These are phyloP conservation scores for Synaphobranchus kaupii DNA, from an alignment of 2,797 vertebrate genomes.

Conservation along the genomic window DNA sequence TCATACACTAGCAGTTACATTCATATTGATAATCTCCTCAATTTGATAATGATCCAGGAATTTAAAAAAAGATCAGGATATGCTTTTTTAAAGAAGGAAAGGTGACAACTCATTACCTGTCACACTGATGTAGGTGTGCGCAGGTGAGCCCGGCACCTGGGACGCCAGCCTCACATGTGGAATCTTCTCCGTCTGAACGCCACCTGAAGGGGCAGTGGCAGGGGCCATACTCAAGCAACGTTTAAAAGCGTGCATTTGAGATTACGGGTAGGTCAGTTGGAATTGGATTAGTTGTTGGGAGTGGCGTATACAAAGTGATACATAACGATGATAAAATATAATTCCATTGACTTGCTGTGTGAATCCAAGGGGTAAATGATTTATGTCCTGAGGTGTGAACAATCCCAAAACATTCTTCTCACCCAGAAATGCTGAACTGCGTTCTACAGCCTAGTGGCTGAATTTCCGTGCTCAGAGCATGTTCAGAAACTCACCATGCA, in stretches of 20 bases:
- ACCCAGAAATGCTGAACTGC: slow-evolving; percentile 66
- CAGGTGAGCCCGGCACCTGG: slow-evolving; percentile 75
- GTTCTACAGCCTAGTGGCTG: neutral
- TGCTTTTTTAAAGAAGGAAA: neutral
- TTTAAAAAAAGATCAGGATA: neutral
- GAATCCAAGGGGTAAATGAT: too few species aligned
- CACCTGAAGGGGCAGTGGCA: slow-evolving; percentile 59
- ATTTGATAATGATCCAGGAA: neutral
- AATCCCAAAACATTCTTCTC: slow-evolving; percentile 68
- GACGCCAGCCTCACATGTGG: slow-evolving; percentile 59
- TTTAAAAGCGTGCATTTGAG: neutral
- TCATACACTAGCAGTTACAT: neutral
- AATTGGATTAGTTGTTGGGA: neutral
- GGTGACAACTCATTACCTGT: slow-evolving; percentile 69
- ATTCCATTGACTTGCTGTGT: too few species aligned
- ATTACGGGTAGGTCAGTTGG: neutral
- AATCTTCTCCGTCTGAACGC: slow-evolving; percentile 68
- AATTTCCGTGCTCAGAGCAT: neutral
- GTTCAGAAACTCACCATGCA: slow-evolving; percentile 21
- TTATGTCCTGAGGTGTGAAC: too few species aligned
- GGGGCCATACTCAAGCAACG: neutral
- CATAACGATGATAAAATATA: too few species aligned
- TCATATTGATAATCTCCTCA: neutral
- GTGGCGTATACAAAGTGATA: too few species aligned
- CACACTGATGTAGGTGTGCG: slow-evolving; percentile 76